Evolutionary conservation across 2,797 vertebrate genomes (phyloP), one percentile per base, ranked within the genome.

Genomic region (Ceyx erithaca): DNA sequence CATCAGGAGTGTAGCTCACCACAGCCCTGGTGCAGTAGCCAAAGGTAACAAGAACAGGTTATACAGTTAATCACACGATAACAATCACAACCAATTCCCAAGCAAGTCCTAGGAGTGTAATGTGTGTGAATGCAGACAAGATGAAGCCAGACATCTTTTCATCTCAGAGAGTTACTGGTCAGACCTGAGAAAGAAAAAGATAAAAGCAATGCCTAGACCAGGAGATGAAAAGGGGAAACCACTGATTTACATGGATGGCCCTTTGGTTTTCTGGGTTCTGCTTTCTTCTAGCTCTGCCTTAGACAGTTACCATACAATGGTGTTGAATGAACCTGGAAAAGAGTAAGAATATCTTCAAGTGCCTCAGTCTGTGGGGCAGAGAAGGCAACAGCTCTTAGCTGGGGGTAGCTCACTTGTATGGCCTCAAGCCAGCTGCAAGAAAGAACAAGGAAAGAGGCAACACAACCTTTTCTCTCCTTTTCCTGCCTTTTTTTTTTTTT

Each of bases 81-180:
- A 89, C 15, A 62, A 71, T 77, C 90, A 82, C 16, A 71, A 31
- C 28, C 43, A 67, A 64, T 62, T 87, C 68, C 37, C 30, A 95
- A 77, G 68, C 45, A 77, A 70, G 30, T 54, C 46, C 8, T 51
- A 49, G 31, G 43, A 82, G 18, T 43, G 45, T 31, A 55, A 59
- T 4, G 16, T 40, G 30, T 66, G n/a, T 40, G 52, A 57, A 73
- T 21, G 33, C 64, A 92, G 75, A 82, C 49, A 58, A 73, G 68
- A 73, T 46, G 76, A 89, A 93, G 69, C 16, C 61, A 96, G 90
- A 94, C 86, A 92, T 76, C 64, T 84, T 73, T 77, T 68, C 41
- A 95, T 95, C 64, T 94, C 61, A 37, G 16, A 87, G 45, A 89
- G 68, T 52, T 45, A 57, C 16, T 89, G 64, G 37, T 92, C 81